phyloP scores from a whole-genome alignment of 2,113 vertebrate genomes.

The Mustelus asterias region DNA sequence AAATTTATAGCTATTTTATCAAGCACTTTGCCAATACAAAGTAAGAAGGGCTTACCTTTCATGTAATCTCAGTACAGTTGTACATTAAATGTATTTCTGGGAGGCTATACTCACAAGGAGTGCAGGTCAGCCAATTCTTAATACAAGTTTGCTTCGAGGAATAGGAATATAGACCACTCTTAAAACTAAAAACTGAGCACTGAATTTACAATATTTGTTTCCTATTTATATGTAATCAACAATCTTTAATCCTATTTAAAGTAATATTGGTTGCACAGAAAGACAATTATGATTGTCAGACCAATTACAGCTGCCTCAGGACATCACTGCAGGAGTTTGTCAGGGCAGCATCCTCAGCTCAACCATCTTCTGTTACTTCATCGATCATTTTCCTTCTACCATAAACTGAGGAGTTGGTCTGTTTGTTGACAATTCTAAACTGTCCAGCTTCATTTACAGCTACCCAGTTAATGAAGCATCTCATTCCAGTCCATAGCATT shows the following conservation, averaged over 20 bases:
- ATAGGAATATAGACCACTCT: background rate
- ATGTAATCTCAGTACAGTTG: background rate
- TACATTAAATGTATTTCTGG: background rate
- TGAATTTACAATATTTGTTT: background rate
- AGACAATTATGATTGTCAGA: background rate
- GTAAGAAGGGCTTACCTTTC: background rate
- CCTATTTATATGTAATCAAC: background rate
- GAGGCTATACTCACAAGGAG: background rate
- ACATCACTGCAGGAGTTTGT: no score
- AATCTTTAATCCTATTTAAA: background rate
- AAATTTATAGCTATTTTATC: background rate
- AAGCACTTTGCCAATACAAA: background rate
- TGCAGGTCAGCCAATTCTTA: background rate
- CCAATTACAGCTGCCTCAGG: background rate
- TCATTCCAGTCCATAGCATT: no score
- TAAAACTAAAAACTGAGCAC: background rate
- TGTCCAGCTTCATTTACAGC: no score
- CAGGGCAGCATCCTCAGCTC: no score
- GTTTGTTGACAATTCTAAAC: no score
- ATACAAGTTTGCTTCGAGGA: background rate
- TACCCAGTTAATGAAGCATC: no score
- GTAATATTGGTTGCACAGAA: background rate
- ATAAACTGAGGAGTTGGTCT: no score
- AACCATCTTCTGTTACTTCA: no score
- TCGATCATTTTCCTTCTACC: no score